A percentile compares a stretch with the other conserved stretches of the same genome.
Evolutionary conservation across 2,113 vertebrate species (phyloP).

Genomic region (Cranoglanis bouderius): DNA sequence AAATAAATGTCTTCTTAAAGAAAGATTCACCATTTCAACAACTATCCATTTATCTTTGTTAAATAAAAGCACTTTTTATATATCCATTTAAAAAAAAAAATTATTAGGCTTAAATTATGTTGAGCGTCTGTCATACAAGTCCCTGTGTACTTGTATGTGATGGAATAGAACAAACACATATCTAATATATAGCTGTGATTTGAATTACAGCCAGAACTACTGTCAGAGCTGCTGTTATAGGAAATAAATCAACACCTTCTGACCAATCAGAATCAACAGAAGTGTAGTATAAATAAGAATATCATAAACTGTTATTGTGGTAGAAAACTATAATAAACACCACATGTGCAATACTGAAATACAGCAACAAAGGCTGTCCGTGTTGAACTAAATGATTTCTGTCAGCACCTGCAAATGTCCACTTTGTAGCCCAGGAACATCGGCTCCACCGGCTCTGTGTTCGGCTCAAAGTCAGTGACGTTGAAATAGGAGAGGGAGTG

Average conservation of each 20-base stretch:
- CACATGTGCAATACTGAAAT: neutral
- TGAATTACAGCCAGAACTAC: neutral
- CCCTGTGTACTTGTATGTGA: neutral
- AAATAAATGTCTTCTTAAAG: neutral
- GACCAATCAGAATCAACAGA: neutral
- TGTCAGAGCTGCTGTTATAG: neutral
- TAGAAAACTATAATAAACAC: neutral
- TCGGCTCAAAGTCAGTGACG: conserved; percentile 87
- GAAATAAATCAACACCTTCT: neutral
- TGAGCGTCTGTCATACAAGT: neutral
- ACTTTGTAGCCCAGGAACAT: conserved; percentile 83
- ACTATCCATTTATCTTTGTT: neutral
- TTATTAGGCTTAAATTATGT: neutral
- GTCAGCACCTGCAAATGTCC: conserved; percentile 86
- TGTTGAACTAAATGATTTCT: neutral
- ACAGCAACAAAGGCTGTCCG: neutral
- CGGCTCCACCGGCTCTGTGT: conserved; percentile 79
- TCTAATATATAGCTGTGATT: neutral
- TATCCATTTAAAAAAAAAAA: neutral
- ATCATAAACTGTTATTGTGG: neutral
- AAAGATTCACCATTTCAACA: no score
- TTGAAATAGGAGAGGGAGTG: conserved; percentile 95
- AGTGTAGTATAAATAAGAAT: neutral
- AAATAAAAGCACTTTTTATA: neutral
- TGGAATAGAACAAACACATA: neutral